phyloP scores from a whole-genome alignment of 2,797 vertebrate species.

The Falco cherrug region DNA sequence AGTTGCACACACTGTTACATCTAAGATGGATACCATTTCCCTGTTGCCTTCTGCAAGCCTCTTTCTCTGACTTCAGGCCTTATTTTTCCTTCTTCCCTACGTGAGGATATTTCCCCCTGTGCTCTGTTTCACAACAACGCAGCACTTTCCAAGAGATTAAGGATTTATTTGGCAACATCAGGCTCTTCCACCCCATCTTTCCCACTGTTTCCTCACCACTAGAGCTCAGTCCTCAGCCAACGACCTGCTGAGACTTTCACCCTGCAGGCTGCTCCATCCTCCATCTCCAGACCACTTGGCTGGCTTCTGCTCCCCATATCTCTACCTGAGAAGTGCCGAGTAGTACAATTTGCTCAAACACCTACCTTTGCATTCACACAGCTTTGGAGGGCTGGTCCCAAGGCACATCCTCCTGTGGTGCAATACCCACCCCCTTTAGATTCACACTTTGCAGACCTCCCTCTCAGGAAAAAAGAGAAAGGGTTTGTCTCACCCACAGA shows the following conservation, averaged over 20 bases:
- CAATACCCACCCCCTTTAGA: not conserved
- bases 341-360: not conserved
- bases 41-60: not conserved
- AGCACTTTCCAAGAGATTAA: not conserved
- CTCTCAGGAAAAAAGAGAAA: not conserved
- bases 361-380: not conserved
- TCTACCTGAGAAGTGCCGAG: not conserved
- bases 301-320: not conserved
- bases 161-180: not conserved
- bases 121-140: not conserved
- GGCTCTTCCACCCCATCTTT: not conserved
- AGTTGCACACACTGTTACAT: not conserved
- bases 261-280: not conserved
- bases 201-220: not conserved
- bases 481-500: not conserved
- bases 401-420: not conserved
- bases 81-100: not conserved
- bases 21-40: not conserved
- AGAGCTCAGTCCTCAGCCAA: not conserved
- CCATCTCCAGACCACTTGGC: not conserved
- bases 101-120: not conserved
- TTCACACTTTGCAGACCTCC: not conserved
- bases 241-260: not conserved
- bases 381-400: not conserved
- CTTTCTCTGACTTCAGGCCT: not conserved